phyloP scores from a whole-genome alignment of 2,888 invertebrate genomes.

The Leptopilina syphax region DNA sequence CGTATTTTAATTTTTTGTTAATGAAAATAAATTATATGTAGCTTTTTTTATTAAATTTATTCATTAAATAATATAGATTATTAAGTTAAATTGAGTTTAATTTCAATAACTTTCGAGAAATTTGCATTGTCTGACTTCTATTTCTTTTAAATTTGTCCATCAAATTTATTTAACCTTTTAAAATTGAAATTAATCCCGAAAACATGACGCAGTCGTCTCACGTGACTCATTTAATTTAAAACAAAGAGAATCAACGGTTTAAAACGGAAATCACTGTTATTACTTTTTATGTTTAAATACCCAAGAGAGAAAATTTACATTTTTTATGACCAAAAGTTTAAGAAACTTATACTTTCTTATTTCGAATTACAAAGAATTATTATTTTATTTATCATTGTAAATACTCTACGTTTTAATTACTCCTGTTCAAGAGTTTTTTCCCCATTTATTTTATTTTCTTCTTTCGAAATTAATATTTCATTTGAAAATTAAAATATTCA shows the following conservation, averaged over 20 bases:
- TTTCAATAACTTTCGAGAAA: not conserved
- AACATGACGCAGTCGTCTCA: not conserved
- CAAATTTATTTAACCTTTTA: conserved; percentile 25
- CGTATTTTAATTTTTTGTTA: not conserved
- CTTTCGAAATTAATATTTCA: not conserved
- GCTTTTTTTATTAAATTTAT: too few relatives aligned
- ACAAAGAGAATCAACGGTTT: not conserved
- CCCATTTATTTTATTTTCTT: not conserved
- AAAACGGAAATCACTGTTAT: not conserved
- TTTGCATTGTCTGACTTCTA: not conserved
- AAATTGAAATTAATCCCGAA: conserved; percentile 14
- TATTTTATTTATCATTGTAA: not conserved
- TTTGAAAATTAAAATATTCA: not conserved
- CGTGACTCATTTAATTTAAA: conserved; percentile 23
- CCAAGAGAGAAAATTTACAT: not conserved
- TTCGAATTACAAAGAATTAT: not conserved
- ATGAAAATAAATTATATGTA: too few relatives aligned
- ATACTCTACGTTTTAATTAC: not conserved
- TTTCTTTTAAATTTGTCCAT: not conserved
- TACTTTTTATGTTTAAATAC: not conserved
- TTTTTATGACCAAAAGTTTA: not conserved
- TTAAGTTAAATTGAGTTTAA: conserved; percentile 6
- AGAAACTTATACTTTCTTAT: not conserved
- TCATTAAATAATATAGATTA: too few relatives aligned
- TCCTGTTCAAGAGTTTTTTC: not conserved